A percentile compares a stretch with the other conserved stretches of the same genome.
These are phyloP conservation scores for Varecia variegata DNA, from an alignment of 2,797 vertebrate species.

Conservation along the genomic window DNA sequence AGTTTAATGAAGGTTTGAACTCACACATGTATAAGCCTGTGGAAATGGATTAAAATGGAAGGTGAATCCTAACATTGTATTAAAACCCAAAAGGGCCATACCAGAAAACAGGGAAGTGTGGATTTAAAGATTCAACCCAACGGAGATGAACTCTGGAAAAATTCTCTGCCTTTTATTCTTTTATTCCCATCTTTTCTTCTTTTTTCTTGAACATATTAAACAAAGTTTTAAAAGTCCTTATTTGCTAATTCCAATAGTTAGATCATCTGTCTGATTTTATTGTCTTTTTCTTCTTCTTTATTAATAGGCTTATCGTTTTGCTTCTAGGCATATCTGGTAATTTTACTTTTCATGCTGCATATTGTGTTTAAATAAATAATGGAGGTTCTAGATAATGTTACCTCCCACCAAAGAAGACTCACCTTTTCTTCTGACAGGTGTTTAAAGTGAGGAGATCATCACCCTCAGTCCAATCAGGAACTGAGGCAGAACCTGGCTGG, in stretches of 20 bases:
- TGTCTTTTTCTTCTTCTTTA: background rate
- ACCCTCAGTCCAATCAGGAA: background rate
- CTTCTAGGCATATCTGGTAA: background rate
- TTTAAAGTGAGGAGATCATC: background rate
- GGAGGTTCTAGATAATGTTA: background rate
- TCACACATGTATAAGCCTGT: background rate
- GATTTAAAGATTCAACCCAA: background rate
- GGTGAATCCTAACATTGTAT: background rate
- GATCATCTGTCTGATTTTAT: background rate
- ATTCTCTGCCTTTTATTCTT: background rate
- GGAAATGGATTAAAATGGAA: background rate
- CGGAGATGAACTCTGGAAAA: background rate
- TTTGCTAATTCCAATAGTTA: background rate
- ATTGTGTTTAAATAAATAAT: background rate
- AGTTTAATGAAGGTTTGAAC: background rate
- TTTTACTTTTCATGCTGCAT: background rate
- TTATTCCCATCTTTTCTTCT: background rate
- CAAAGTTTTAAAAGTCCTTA: background rate
- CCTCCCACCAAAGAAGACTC: background rate
- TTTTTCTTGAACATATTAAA: background rate
- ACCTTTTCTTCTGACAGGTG: background rate
- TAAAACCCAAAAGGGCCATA: background rate
- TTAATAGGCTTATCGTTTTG: background rate
- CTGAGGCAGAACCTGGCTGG: background rate
- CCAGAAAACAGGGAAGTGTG: background rate